These are phyloP conservation scores for Ciconia nigra DNA, from an alignment of 2,797 vertebrate genomes.

Conservation along the genomic window DNA sequence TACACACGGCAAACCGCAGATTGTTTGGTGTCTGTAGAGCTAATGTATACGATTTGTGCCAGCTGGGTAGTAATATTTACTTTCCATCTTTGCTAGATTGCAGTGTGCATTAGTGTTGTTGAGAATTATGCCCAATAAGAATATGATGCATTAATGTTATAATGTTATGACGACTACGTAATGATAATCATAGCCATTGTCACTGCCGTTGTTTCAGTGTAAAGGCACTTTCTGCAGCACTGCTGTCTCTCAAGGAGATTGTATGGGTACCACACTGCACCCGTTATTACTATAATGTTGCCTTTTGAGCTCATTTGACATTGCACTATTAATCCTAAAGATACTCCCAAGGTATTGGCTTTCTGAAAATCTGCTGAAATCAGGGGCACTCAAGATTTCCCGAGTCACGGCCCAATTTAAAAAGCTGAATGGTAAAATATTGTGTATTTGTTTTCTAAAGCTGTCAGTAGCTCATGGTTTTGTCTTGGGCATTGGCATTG, in stretches of 20 bases:
- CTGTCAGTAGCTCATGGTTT: neutral
- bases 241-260: neutral
- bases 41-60: neutral
- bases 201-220: too few relatives aligned
- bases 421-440: neutral
- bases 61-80: neutral
- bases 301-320: neutral
- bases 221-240: neutral
- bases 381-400: neutral
- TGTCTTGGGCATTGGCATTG: neutral
- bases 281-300: neutral
- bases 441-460: neutral
- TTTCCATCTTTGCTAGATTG: neutral
- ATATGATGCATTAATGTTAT: neutral
- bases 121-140: neutral
- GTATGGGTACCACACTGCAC: neutral
- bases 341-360: neutral
- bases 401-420: neutral
- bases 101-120: neutral
- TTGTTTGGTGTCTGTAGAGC: neutral
- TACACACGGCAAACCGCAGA: neutral
- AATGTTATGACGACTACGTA: neutral
- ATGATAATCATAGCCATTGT: neutral
- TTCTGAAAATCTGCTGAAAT: neutral
- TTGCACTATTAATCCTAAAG: neutral